A percentile compares a stretch with the other conserved stretches of the same genome.
Conservation (phyloP, 2,113 vertebrate species). For the Lontra canadensis region DNA sequence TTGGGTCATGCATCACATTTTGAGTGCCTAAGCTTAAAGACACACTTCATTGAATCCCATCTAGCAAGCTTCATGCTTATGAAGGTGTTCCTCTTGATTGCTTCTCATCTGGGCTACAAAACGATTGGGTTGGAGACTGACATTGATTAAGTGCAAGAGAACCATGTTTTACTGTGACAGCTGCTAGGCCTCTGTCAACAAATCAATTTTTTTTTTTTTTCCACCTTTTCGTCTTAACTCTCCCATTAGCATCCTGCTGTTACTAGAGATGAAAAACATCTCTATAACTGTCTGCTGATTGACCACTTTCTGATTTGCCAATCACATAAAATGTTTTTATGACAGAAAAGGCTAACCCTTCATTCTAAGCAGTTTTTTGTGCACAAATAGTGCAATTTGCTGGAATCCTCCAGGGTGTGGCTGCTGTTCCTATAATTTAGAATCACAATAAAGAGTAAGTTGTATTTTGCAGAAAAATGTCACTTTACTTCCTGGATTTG, state of each 20-base stretch:
- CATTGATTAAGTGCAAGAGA: constrained; percentile 86
- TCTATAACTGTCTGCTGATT: constrained; percentile 77
- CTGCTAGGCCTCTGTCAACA: constrained; percentile 85
- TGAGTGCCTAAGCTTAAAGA: constrained; percentile 79
- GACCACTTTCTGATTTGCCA: constrained; percentile 82
- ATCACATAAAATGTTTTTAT: constrained; percentile 74
- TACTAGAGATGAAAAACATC: constrained; percentile 81
- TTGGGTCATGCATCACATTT: constrained; percentile 79
- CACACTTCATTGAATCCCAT: constrained; percentile 84
- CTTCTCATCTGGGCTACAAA: constrained; percentile 83
- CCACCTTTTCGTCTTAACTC: constrained; percentile 59
- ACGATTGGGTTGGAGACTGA: constrained; percentile 83
- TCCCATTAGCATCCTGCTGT: constrained; percentile 80
- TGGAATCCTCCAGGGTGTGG: constrained; percentile 16
- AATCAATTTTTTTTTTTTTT: constrained; percentile 78
- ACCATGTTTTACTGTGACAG: constrained; percentile 85
- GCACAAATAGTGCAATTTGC: constrained; percentile 57
- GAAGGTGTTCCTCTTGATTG: constrained; percentile 86
- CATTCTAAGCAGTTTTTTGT: constrained; percentile 53
- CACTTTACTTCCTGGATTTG: background rate
- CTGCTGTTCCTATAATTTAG: constrained; percentile 50
- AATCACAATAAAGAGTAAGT: constrained; percentile 35
- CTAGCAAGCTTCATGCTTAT: constrained; percentile 85
- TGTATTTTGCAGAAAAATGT: constrained; percentile 21
- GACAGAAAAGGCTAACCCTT: constrained; percentile 53